A percentile compares a stretch with the other conserved stretches of the same genome.
Conservation (phyloP, 2,113 vertebrate species). For the Serinus canaria region DNA sequence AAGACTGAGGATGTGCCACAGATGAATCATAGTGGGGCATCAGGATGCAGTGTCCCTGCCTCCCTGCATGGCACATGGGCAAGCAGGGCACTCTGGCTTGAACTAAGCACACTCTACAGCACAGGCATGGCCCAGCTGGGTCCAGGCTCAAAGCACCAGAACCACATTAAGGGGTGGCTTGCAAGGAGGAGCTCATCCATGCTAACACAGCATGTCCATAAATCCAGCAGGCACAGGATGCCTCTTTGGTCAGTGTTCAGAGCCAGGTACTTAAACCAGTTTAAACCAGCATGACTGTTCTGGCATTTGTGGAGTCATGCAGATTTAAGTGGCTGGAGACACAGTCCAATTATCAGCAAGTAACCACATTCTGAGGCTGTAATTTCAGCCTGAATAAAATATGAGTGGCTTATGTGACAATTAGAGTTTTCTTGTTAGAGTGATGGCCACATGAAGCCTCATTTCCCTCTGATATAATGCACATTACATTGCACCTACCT, state of each 20-base stretch:
- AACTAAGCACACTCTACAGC: not conserved
- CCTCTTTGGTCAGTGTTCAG: not conserved
- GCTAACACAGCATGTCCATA: not conserved
- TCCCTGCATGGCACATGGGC: rapidly evolving
- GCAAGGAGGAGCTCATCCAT: not conserved
- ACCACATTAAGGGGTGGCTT: not conserved
- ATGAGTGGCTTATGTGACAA: not conserved
- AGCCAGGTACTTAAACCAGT: not conserved
- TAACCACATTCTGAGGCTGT: not conserved
- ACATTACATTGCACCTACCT: not conserved
- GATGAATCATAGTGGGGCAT: not conserved
- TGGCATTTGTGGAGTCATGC: not conserved
- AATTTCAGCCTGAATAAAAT: not conserved
- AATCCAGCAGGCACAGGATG: not conserved
- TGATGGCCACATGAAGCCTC: not conserved
- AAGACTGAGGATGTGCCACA: not conserved
- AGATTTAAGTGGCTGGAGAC: not conserved
- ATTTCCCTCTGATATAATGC: not conserved
- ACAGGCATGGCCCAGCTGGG: not conserved
- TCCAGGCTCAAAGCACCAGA: not conserved
- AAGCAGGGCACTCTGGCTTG: not conserved
- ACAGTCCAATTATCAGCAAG: not conserved
- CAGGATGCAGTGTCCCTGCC: not conserved
- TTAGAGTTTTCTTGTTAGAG: not conserved
- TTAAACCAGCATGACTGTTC: not conserved